Evolutionary conservation across 2,888 invertebrate genomes (phyloP).

Genomic region (Trilocha varians): DNA sequence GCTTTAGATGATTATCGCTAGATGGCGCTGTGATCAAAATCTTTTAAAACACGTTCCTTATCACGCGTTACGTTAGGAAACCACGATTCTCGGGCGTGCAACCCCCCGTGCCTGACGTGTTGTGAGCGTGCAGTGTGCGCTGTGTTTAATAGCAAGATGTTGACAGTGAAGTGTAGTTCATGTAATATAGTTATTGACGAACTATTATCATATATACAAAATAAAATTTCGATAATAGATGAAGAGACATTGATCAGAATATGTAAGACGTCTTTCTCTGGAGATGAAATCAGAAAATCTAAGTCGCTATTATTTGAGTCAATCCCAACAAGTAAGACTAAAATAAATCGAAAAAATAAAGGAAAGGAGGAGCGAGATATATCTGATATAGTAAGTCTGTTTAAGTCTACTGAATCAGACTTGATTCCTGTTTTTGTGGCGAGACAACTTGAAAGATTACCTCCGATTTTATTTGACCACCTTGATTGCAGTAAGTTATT

Average conservation of each 20-base stretch:
- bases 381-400: constrained; percentile 5
- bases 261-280: background rate
- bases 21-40: too few relatives aligned
- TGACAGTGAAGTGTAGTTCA: constrained; percentile 6
- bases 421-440: constrained; percentile 8
- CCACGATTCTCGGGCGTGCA: too few relatives aligned
- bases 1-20: too few relatives aligned
- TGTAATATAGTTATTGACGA: constrained; percentile 12
- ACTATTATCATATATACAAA: constrained; percentile 10
- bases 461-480: constrained; percentile 3
- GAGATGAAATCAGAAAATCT: constrained; percentile 1
- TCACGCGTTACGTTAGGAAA: too few relatives aligned
- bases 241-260: constrained; percentile 6
- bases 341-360: too few relatives aligned
- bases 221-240: constrained; percentile 9
- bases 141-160: constrained; percentile 3
- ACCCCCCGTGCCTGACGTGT: too few relatives aligned
- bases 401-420: constrained; percentile 4
- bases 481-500: constrained; percentile 3
- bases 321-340: too few relatives aligned
- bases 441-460: constrained; percentile 6
- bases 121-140: too few relatives aligned
- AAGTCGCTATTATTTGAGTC: constrained; percentile 3
- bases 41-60: too few relatives aligned
- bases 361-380: constrained; percentile 2